Base-by-base conservation (phyloP, 2,113 vertebrate genomes). In the Sylvietta virens region DNA sequence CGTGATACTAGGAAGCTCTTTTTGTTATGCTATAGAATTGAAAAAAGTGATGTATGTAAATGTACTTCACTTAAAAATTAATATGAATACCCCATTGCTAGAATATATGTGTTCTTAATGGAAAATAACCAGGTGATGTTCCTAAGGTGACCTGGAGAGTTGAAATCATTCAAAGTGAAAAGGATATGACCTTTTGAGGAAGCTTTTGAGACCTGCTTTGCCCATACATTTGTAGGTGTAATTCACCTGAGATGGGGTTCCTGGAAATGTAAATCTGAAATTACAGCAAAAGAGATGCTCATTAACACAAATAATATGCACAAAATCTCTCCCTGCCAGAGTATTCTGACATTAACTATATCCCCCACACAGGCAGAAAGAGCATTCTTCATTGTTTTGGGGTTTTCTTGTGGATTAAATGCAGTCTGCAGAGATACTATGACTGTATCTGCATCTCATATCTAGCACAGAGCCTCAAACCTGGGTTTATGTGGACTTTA, bases 351-450 rank as follows among this genome's bases (percentile, higher is more conserved):
- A 77, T 39, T 35, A 64, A 13, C 27, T 67, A 72, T 27, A 89
- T 28, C 3, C 5, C 6, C 4, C 18, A 13, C 1, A 1, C 4
- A 51, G 42, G 33, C 45, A 85, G 47, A 92, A 84, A 45, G 22
- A 81, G 11, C 3, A 50, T 27, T 65, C 88, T 13, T 31, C 27
- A 21, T 26, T 33, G 21, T 64, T 92, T 60, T 0, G 0, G 13
- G 11, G 0, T 3, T 27, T 64, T 85, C n/a, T 31, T 70, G 33
- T 48, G 22, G 57, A 33, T 81, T 17, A 64, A 86, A 86, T 35
- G 13, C 11, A 6, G 15, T 48, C 22, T 0, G 0, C 24, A 82
- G 53, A 58, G 14, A 69, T 33, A 12, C 10, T 61, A 20, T 8
- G 26, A 57, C 9, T 30, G 3, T 33, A 53, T 30, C 42, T 76